Evolutionary conservation across 2,888 invertebrate genomes (phyloP).

Genomic region (Melolontha melolontha): DNA sequence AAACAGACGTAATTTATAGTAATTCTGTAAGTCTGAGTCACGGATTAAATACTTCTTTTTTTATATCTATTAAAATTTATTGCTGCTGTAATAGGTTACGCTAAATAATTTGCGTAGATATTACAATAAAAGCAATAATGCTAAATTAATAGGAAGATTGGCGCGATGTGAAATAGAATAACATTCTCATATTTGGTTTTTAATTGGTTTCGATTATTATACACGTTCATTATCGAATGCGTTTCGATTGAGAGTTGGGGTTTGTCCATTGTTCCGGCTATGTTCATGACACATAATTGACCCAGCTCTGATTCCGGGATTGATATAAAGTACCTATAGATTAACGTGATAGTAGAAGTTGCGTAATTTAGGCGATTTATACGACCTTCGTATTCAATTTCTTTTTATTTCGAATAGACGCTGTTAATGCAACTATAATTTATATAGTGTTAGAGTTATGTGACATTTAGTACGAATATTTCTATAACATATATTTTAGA

Average conservation of each 20-base stretch:
- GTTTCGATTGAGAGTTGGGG: conserved; percentile 26
- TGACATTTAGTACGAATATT: too few relatives aligned
- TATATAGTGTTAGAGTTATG: too few relatives aligned
- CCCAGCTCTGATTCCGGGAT: conserved; percentile 44
- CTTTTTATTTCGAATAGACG: conserved; percentile 5
- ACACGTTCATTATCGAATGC: conserved; percentile 11
- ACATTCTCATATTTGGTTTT: conserved; percentile 12
- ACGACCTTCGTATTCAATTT: conserved; percentile 20
- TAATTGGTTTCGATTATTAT: conserved; percentile 36
- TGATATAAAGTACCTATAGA: conserved; percentile 43
- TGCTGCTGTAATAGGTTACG: conserved; percentile 10
- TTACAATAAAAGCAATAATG: not conserved
- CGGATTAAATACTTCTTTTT: conserved; percentile 17
- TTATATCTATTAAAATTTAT: conserved; percentile 6
- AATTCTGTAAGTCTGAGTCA: conserved; percentile 13
- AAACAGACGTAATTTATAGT: conserved; percentile 9
- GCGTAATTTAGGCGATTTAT: conserved; percentile 35
- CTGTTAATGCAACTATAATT: conserved; percentile 3
- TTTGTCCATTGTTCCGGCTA: conserved; percentile 43
- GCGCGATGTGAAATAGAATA: conserved; percentile 1
- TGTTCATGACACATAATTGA: conserved; percentile 45
- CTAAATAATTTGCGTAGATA: conserved; percentile 2
- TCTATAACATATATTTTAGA: too few relatives aligned
- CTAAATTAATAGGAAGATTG: conserved; percentile 1
- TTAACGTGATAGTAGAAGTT: conserved; percentile 30